phyloP scores from a whole-genome alignment of 2,888 invertebrate genomes.

The Nipponacmea schrenckii region DNA sequence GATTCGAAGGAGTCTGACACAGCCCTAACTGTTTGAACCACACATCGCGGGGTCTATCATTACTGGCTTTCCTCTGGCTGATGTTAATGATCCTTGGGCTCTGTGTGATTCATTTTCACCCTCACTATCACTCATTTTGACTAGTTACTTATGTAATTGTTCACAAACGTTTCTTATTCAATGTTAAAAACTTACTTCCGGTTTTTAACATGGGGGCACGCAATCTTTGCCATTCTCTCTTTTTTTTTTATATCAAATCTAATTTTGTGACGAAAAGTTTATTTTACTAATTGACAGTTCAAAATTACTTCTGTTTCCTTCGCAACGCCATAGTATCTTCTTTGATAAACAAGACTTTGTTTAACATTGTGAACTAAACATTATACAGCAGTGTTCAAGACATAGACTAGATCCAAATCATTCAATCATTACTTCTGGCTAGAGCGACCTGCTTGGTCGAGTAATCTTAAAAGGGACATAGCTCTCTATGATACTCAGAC shows the following conservation, averaged over 20 bases:
- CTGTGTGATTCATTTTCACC: background rate
- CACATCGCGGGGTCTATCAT: background rate
- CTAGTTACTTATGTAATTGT: background rate
- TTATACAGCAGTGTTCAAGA: too few relatives aligned
- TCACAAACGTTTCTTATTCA: background rate
- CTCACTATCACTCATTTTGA: background rate
- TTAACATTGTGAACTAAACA: too few relatives aligned
- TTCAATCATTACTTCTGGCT: too few relatives aligned
- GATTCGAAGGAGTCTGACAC: background rate
- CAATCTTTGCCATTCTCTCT: background rate
- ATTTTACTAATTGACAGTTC: too few relatives aligned
- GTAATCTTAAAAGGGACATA: too few relatives aligned
- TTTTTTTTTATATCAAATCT: too few relatives aligned
- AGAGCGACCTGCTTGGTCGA: too few relatives aligned
- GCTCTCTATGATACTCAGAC: too few relatives aligned
- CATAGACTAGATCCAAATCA: too few relatives aligned
- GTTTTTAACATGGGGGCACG: background rate
- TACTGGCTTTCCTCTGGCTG: background rate
- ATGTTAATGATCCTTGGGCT: background rate
- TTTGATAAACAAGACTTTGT: too few relatives aligned
- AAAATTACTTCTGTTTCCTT: background rate
- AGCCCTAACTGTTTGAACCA: background rate
- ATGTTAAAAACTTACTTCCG: background rate
- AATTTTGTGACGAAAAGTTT: too few relatives aligned
- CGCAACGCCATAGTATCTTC: background rate